Conservation (phyloP, 2,113 vertebrate genomes). For the Varanus komodoensis region DNA sequence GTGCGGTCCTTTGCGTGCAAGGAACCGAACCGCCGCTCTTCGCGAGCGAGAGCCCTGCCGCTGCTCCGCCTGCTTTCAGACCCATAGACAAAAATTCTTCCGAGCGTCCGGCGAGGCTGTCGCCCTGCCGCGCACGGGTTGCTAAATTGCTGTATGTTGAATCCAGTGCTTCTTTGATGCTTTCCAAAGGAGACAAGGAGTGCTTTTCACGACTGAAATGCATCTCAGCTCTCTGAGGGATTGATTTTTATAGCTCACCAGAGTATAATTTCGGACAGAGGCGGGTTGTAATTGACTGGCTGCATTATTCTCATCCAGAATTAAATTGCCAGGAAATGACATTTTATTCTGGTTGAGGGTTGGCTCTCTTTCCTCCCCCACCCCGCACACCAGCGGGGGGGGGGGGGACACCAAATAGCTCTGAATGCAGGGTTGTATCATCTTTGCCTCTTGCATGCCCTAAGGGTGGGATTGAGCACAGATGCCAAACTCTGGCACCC, state of each 20-base stretch:
- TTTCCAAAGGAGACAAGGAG: not conserved
- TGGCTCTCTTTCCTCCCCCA: not conserved
- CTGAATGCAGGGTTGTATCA: rapidly evolving
- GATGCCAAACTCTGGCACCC: not conserved
- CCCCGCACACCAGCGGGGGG: no score
- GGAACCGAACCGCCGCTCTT: not conserved
- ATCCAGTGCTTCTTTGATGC: not conserved
- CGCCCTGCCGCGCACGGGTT: not conserved
- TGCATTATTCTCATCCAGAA: not conserved
- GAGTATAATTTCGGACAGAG: rapidly evolving
- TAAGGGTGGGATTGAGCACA: not conserved
- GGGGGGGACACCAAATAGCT: not conserved
- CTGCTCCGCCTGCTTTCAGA: no score
- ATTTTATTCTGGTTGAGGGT: rapidly evolving
- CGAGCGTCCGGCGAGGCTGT: not conserved
- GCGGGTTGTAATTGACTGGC: rapidly evolving
- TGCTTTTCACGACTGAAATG: not conserved
- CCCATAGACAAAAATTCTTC: not conserved
- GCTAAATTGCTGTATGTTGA: not conserved
- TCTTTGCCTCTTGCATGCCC: rapidly evolving
- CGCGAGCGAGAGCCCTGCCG: not conserved
- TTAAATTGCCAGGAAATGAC: rapidly evolving
- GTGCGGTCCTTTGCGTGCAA: not conserved
- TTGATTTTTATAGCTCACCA: not conserved
- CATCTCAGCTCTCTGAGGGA: not conserved